A percentile compares a stretch with the other conserved stretches of the same genome.
phyloP scores from a whole-genome alignment of 1,140 invertebrate genomes.

The Caenorhabditis briggsae region DNA sequence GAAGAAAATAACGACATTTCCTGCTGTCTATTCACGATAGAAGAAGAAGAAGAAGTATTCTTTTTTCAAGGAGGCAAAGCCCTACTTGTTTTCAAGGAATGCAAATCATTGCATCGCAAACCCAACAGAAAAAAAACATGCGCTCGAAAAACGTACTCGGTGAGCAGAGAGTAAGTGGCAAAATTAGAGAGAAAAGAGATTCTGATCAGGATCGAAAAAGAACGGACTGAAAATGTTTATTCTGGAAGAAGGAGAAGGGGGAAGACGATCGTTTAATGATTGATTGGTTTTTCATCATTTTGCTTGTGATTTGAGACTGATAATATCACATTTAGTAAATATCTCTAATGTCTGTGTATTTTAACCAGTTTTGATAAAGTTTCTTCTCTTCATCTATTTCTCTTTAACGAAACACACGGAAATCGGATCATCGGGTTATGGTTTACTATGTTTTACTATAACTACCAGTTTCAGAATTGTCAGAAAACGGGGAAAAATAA shows the following conservation, averaged over 20 bases:
- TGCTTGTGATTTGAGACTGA: conserved; percentile 2
- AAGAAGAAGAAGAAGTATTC: not conserved
- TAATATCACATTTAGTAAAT: conserved; percentile 34
- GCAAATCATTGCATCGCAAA: conserved; percentile 25
- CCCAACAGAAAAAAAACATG: not conserved
- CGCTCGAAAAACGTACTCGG: not conserved
- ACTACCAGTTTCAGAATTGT: not conserved
- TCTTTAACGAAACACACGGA: not conserved
- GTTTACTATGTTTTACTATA: not conserved
- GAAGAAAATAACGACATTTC: conserved; percentile 50
- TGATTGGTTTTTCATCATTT: conserved; percentile 8
- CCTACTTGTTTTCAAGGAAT: conserved; percentile 18
- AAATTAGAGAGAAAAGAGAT: not conserved
- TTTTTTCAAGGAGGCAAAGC: conserved; percentile 38
- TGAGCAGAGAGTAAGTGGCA: not conserved
- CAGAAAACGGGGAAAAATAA: not conserved
- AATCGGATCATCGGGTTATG: conserved; percentile 35
- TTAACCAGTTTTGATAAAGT: conserved; percentile 40
- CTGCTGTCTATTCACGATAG: conserved; percentile 42
- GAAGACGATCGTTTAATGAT: not conserved
- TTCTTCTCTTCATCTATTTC: conserved; percentile 17
- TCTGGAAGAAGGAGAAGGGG: not conserved
- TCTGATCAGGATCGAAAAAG: not conserved
- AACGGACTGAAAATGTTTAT: not conserved
- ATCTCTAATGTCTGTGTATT: not conserved